Evolutionary conservation across 1,140 invertebrate genomes (phyloP).

Genomic region (Calephelis virginiensis): DNA sequence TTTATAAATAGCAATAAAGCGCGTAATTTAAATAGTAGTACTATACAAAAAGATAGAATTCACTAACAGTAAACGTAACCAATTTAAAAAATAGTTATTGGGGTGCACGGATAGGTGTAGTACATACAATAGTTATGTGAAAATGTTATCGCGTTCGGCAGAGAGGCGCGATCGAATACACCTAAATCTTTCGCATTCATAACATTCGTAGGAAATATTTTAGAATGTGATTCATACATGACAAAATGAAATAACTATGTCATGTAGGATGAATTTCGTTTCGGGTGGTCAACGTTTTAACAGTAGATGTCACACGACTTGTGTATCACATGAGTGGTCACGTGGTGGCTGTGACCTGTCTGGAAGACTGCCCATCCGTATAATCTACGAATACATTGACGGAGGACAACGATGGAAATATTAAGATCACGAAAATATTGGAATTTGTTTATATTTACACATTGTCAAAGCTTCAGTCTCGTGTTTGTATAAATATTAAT

Average conservation of each 20-base stretch:
- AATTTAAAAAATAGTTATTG: too few species aligned
- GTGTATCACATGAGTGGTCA: not conserved
- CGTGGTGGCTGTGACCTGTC: conserved; percentile 2
- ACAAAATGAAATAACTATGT: too few species aligned
- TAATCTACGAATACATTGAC: conserved; percentile 6
- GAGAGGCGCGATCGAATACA: not conserved
- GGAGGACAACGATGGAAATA: not conserved
- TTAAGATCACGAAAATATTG: not conserved
- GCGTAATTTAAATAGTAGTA: too few species aligned
- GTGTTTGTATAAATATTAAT: not conserved
- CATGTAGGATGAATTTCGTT: not conserved
- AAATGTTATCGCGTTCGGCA: too few species aligned
- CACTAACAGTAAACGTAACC: too few species aligned
- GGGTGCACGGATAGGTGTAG: too few species aligned
- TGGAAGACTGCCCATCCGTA: conserved; percentile 4
- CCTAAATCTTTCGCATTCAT: not conserved
- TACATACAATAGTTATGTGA: too few species aligned
- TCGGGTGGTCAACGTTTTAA: not conserved
- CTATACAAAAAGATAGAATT: too few species aligned
- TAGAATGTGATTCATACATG: too few species aligned
- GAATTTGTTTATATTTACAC: not conserved
- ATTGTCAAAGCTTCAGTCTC: not conserved
- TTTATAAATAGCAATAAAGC: too few species aligned
- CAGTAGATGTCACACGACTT: not conserved
- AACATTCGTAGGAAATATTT: not conserved